A percentile compares a stretch with the other conserved stretches of the same genome.
phyloP scores from a whole-genome alignment of 53 echinoderm and acorn worm genomes.

The Paracentrotus lividus region DNA sequence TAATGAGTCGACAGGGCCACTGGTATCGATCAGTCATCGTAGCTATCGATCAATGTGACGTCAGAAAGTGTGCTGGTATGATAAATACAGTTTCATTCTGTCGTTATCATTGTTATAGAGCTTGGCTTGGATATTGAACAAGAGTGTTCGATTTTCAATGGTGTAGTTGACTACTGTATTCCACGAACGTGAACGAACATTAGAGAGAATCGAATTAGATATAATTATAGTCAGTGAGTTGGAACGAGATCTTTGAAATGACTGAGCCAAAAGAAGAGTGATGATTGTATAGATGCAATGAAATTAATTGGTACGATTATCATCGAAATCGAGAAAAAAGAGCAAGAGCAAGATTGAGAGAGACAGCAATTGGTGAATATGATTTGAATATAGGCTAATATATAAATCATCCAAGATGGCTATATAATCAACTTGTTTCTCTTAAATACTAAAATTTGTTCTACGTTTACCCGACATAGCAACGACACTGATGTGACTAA shows the following conservation, averaged over 20 bases:
- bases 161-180: background rate
- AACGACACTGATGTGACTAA: too few relatives aligned
- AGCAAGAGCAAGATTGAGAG: too few relatives aligned
- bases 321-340: too few relatives aligned
- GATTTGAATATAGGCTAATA: too few relatives aligned
- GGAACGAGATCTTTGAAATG: background rate
- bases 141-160: background rate
- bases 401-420: too few relatives aligned
- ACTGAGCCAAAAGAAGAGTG: background rate
- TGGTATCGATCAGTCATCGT: background rate
- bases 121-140: background rate
- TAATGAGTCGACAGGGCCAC: background rate
- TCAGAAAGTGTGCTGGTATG: background rate
- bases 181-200: background rate
- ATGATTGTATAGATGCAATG: background rate
- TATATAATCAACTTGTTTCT: too few relatives aligned
- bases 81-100: background rate
- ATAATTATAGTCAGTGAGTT: too few relatives aligned
- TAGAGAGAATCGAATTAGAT: background rate
- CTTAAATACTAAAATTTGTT: too few relatives aligned
- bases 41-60: slow-evolving; percentile 22
- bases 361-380: too few relatives aligned
- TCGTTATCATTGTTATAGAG: background rate
- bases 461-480: background rate
- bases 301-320: too few relatives aligned